Evolutionary conservation across 2,888 invertebrate genomes (phyloP).

Genomic region (Apomyelois bistriatella): DNA sequence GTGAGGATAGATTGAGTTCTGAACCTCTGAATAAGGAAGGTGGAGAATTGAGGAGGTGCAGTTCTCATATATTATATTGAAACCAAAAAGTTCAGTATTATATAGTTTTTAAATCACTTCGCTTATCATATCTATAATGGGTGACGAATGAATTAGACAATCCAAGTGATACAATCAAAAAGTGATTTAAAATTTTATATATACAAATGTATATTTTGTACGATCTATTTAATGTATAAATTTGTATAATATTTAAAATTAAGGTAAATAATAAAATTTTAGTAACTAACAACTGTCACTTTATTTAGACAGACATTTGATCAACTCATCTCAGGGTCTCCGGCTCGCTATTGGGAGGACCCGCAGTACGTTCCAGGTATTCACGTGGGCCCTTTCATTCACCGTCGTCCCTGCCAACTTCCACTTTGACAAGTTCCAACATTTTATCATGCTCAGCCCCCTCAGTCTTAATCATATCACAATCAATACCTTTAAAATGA

Average conservation of each 20-base stretch:
- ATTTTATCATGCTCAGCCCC: slow-evolving; percentile 54
- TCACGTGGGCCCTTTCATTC: slow-evolving; percentile 18
- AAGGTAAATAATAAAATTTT: slow-evolving; percentile 1
- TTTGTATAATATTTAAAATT: background rate
- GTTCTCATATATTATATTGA: slow-evolving; percentile 63
- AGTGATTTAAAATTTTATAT: background rate
- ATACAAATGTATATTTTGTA: background rate
- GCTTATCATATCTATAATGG: no score
- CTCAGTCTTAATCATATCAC: slow-evolving; percentile 20
- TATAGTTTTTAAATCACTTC: background rate
- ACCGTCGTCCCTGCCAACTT: slow-evolving; percentile 52
- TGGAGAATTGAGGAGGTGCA: slow-evolving; percentile 49
- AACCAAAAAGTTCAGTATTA: slow-evolving; percentile 10
- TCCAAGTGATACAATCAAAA: background rate
- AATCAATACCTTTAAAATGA: slow-evolving; percentile 58
- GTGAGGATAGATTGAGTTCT: slow-evolving; percentile 40
- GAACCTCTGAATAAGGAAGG: slow-evolving; percentile 46
- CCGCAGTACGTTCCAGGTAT: slow-evolving; percentile 9
- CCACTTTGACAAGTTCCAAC: slow-evolving; percentile 58
- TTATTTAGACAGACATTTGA: background rate
- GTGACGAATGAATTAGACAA: background rate
- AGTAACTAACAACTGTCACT: background rate
- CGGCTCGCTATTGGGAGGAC: background rate
- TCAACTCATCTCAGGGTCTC: background rate
- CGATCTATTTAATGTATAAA: background rate